These are phyloP conservation scores for Tachyglossus aculeatus DNA, from an alignment of 2,797 vertebrate genomes.

Conservation along the genomic window DNA sequence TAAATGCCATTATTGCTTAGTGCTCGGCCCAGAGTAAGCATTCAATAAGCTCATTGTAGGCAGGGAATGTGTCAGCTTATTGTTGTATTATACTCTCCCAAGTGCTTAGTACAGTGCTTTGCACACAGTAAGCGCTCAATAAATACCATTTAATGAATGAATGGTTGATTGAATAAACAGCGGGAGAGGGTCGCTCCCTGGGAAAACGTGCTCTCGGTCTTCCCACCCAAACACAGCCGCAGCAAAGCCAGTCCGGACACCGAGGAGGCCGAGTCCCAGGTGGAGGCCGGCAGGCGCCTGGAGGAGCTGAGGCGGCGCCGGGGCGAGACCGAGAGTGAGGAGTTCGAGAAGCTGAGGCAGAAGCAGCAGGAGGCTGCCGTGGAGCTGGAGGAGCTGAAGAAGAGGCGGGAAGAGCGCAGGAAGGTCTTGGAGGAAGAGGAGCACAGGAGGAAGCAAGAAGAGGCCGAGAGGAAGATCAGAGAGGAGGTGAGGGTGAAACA, in stretches of 20 bases:
- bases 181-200: too few species aligned
- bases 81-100: background rate
- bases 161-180: rapidly evolving
- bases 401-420: constrained; percentile 89
- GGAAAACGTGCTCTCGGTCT: background rate
- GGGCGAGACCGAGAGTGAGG: constrained; percentile 89
- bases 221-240: constrained; percentile 74
- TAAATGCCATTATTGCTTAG: too few species aligned
- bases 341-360: constrained; percentile 90
- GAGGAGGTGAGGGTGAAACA: constrained; percentile 81
- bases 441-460: constrained; percentile 88
- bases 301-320: constrained; percentile 90
- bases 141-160: background rate
- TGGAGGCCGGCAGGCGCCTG: constrained; percentile 86
- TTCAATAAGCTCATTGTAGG: too few species aligned
- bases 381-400: constrained; percentile 94
- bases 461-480: constrained; percentile 83
- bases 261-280: constrained; percentile 72
- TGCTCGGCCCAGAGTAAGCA: too few species aligned
- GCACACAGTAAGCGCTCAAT: background rate
- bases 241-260: constrained; percentile 67
- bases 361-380: constrained; percentile 91
- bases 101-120: background rate
- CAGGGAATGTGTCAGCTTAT: too few species aligned
- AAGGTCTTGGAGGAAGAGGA: constrained; percentile 96